A percentile compares a stretch with the other conserved stretches of the same genome.
phyloP scores from a whole-genome alignment of 2,113 vertebrate genomes.

The pig (Sus scrofa) region T2T-Sscrofa CM000828.6:61010001-61010500 shows the following conservation, averaged over 20 bases:
- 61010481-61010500: background rate
- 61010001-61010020: too few relatives aligned
- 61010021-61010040: too few relatives aligned
- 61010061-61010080: too few relatives aligned
- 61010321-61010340: background rate
- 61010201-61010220: background rate
- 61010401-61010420: background rate
- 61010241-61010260: background rate
- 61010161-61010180: background rate
- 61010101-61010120: background rate
- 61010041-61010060: too few relatives aligned
- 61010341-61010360: background rate
- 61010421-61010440: background rate
- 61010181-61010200: background rate
- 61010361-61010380: background rate
- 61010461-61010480: background rate
- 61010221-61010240: background rate
- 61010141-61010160: background rate
- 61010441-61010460: background rate
- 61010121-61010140: background rate
- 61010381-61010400: background rate
- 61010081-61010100: background rate
- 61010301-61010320: background rate
- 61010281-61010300: background rate
- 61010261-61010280: background rate